These are phyloP conservation scores for Gambelia wislizenii DNA, from an alignment of 2,797 vertebrate genomes.

Conservation along the genomic window DNA sequence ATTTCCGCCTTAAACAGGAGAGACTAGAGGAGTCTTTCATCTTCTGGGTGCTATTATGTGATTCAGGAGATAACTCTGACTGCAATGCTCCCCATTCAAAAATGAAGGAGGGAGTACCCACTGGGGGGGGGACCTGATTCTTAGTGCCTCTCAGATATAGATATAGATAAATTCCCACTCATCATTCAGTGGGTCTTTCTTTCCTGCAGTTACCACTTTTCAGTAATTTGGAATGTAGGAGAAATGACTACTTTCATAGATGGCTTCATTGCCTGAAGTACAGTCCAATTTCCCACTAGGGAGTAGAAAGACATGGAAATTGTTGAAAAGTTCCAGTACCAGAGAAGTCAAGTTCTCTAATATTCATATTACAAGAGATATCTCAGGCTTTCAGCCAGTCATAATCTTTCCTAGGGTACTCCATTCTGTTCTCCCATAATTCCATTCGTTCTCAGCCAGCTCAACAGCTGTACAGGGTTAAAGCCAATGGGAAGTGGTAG, in stretches of 20 bases:
- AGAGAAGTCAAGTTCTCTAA: slow-evolving; percentile 9
- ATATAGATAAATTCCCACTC: slow-evolving; percentile 36
- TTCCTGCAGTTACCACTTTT: slow-evolving; percentile 26
- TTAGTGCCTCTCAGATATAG: slow-evolving; percentile 8
- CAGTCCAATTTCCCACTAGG: slow-evolving; percentile 33
- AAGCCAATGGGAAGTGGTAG: too few relatives aligned
- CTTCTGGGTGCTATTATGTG: slow-evolving; percentile 46
- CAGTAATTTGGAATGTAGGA: slow-evolving; percentile 28
- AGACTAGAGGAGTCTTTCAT: slow-evolving; percentile 42
- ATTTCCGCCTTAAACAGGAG: slow-evolving; percentile 42
- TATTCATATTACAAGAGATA: neutral
- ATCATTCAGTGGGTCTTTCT: slow-evolving; percentile 28
- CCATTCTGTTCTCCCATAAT: neutral
- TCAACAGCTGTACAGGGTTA: neutral
- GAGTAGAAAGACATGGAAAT: slow-evolving; percentile 16
- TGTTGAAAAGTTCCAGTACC: slow-evolving; percentile 3
- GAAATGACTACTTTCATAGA: slow-evolving; percentile 39
- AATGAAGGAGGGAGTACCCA: neutral
- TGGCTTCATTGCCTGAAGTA: slow-evolving; percentile 27
- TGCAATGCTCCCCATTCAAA: slow-evolving; percentile 52
- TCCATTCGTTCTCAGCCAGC: neutral
- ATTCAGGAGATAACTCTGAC: slow-evolving; percentile 59
- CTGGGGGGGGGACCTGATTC: neutral
- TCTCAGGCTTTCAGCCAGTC: neutral
- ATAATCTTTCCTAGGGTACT: too few relatives aligned